Percentiles rank a stretch among this genome's conserved stretches.
Evolutionary conservation across 2,888 invertebrate genomes (phyloP).

Genomic region (Lasioglossum marginatum): DNA sequence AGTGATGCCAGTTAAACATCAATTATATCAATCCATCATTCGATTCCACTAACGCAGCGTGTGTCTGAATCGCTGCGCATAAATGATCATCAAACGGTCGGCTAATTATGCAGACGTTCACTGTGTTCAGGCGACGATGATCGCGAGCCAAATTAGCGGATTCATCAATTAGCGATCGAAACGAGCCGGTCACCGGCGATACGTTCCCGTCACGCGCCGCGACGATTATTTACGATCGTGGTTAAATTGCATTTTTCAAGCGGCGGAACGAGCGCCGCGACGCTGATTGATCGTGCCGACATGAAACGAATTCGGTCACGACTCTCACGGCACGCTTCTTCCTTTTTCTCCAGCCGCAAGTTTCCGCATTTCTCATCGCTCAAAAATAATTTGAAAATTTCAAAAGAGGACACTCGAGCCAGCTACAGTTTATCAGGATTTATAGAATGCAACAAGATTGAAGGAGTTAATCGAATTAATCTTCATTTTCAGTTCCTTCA

Average conservation of each 20-base stretch:
- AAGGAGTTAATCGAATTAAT: too few species aligned
- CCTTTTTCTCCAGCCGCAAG: not conserved
- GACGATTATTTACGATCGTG: constrained; percentile 59
- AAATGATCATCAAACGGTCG: constrained; percentile 28
- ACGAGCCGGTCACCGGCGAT: not conserved
- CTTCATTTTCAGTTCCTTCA: too few species aligned
- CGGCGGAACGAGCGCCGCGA: constrained; percentile 24
- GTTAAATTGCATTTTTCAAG: constrained; percentile 54
- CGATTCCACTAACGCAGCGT: not conserved
- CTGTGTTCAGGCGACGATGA: constrained; percentile 11
- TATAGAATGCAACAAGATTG: too few species aligned
- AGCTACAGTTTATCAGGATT: too few species aligned
- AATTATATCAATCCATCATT: constrained; percentile 14
- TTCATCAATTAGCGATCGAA: constrained; percentile 26
- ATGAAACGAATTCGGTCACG: constrained; percentile 28
- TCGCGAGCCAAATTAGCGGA: constrained; percentile 25
- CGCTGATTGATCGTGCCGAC: constrained; percentile 65
- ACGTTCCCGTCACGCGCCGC: constrained; percentile 14
- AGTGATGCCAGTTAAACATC: constrained; percentile 2
- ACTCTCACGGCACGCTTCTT: not conserved
- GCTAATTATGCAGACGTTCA: constrained; percentile 27
- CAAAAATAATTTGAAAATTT: not conserved
- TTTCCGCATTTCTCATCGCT: not conserved
- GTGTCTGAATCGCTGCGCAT: not conserved
- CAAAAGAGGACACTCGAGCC: too few species aligned